Evolutionary conservation across 2,113 vertebrate genomes (phyloP).

Genomic region (Glareola pratincola): DNA sequence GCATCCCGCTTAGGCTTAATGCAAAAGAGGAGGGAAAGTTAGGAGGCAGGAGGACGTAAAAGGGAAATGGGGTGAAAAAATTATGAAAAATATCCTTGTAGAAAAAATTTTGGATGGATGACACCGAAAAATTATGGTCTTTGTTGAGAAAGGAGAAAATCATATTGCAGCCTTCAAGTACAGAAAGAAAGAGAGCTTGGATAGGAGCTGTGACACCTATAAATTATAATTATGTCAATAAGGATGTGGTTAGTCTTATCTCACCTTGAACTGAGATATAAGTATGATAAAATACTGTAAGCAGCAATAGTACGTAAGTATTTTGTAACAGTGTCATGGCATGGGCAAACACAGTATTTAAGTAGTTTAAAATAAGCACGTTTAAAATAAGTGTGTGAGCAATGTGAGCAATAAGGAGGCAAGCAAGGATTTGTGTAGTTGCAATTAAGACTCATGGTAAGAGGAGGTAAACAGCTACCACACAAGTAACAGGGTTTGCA

Average conservation of each 20-base stretch:
- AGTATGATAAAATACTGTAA: not conserved
- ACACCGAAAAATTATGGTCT: not conserved
- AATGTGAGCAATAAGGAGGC: not conserved
- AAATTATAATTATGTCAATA: not conserved
- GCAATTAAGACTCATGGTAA: not conserved
- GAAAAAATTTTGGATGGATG: not conserved
- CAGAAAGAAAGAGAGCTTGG: not conserved
- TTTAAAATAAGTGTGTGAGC: not conserved
- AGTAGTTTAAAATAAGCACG: not conserved
- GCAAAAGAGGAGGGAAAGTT: not conserved
- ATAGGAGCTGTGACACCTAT: not conserved
- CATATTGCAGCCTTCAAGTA: not conserved
- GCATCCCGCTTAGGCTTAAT: not conserved
- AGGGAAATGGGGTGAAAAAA: not conserved
- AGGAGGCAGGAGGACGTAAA: not conserved
- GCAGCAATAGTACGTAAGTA: not conserved
- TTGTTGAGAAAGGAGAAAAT: not conserved
- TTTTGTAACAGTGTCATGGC: not conserved
- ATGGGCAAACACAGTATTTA: not conserved
- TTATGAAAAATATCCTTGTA: not conserved
- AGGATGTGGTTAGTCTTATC: not conserved
- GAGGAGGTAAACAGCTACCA: not conserved
- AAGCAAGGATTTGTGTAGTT: not conserved
- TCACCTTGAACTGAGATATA: not conserved
- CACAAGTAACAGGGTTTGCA: not conserved